A percentile compares a stretch with the other conserved stretches of the same genome.
Conservation (phyloP, 2,888 invertebrate genomes). For the Bhutanitis thaidina region DNA sequence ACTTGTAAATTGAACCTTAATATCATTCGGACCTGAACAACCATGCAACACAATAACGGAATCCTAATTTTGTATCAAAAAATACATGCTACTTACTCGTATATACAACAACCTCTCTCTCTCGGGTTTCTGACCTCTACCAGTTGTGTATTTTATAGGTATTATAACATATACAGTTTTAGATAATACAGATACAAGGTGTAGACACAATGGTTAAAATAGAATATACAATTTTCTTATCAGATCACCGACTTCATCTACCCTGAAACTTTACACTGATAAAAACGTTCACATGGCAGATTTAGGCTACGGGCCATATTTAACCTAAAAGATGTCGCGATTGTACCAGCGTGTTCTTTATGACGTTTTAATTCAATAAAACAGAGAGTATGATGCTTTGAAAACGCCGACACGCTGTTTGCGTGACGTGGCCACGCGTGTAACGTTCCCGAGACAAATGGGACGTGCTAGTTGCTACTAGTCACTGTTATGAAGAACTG, state of each 20-base stretch:
- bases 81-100: too few species aligned
- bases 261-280: slow-evolving; percentile 41
- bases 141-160: too few species aligned
- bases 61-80: too few species aligned
- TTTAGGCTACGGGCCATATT: slow-evolving; percentile 34
- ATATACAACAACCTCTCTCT: too few species aligned
- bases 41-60: too few species aligned
- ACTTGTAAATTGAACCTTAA: too few species aligned
- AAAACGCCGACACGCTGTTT: slow-evolving; percentile 57
- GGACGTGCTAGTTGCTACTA: slow-evolving; percentile 1
- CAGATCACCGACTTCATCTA: slow-evolving; percentile 26
- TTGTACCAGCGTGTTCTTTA: slow-evolving; percentile 55
- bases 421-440: slow-evolving; percentile 35
- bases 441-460: slow-evolving; percentile 11
- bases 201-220: slow-evolving; percentile 11
- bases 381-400: slow-evolving; percentile 56
- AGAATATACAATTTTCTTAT: slow-evolving; percentile 19
- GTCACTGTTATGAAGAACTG: neutral
- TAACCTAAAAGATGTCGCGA: slow-evolving; percentile 31
- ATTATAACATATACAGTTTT: too few species aligned
- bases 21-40: too few species aligned
- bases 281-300: slow-evolving; percentile 37
- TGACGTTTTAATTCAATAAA: slow-evolving; percentile 75
- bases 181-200: neutral
- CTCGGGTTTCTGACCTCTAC: too few species aligned